Base-by-base conservation (phyloP, 2,113 vertebrate genomes). In the Glaucidium brasilianum region DNA sequence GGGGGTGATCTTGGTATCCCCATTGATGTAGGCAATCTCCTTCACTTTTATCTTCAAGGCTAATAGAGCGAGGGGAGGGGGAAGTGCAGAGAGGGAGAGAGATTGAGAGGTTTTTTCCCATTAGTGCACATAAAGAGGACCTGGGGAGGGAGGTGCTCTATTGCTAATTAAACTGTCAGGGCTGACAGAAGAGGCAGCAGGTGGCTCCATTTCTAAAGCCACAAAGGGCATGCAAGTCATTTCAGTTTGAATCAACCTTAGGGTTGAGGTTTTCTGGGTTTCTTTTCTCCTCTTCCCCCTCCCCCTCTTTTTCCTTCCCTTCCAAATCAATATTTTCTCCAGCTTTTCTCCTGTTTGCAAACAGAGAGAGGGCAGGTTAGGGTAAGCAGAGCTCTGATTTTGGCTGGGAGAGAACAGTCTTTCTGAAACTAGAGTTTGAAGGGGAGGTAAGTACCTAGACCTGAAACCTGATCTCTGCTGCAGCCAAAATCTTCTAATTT, bases 21-120 rank as follows among this genome's bases (percentile, higher is more conserved):
- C 98, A 88, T 99, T 99, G 98, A 99, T 99, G 98, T 99, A 99
- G 84, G 99, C 99, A 97, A 99, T 99, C 98, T 99, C 99, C 97
- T 99, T 99, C 75, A 99, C 99, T 98, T 99, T 99, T 98, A 99
- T 99, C 98, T 99, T 99, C 96, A 99, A 97, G 53, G 99, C 99
- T 99, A 90, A 52, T 74, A 95, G 82, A 92, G 90, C 3, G 30
- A 96, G 69, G 43, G 84, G 75, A 78, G 87, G 95, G 92, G 75
- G 88, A 82, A 85, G 73, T 6, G 52, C 53, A 52, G 64, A 63
- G 66, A 69, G 82, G 68, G 77, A 95, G 84, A 97, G 88, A 95
- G 52, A 85, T 90, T 26, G 77, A 92, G 86, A 93, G 93, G 69
- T 66, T 87, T 77, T 59, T 93, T 94, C 84, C 53, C 92, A 80